Percentiles rank a stretch among this genome's conserved stretches.
Evolutionary conservation across 2,797 vertebrate genomes (phyloP).

Genomic region (Salmo trutta): DNA sequence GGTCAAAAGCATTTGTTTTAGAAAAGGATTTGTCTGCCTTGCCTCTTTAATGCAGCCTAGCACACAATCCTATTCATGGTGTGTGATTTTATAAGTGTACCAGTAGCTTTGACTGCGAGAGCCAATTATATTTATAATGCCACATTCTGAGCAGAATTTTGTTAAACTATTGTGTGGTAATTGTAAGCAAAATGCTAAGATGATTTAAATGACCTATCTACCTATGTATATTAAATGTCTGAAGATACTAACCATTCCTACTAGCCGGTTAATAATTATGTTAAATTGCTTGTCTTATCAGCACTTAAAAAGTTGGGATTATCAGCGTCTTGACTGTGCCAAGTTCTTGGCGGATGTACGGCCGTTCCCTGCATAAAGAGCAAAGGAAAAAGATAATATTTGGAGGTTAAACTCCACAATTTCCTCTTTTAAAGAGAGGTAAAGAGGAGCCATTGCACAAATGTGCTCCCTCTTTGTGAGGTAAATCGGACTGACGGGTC

Average conservation of each 20-base stretch:
- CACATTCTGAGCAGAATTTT: conserved; percentile 92
- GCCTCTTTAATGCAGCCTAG: conserved; percentile 80
- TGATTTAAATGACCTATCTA: conserved; percentile 75
- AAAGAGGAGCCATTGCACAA: conserved; percentile 72
- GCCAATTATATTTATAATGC: conserved; percentile 98
- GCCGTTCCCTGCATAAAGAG: conserved; percentile 73
- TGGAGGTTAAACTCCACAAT: conserved; percentile 81
- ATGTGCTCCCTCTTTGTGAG: conserved; percentile 73
- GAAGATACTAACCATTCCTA: conserved; percentile 78
- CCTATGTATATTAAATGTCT: conserved; percentile 73
- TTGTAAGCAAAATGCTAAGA: conserved; percentile 71
- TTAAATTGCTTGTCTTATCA: conserved; percentile 83
- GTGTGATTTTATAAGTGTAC: conserved; percentile 89
- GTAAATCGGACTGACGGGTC: conserved; percentile 70
- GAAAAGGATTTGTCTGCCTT: conserved; percentile 84
- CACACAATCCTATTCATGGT: conserved; percentile 81
- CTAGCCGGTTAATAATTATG: conserved; percentile 81
- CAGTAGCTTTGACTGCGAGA: conserved; percentile 85
- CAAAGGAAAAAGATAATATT: conserved; percentile 75
- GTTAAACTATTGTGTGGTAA: conserved; percentile 79
- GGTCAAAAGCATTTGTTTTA: conserved; percentile 97
- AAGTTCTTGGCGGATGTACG: conserved; percentile 75
- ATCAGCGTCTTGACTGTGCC: conserved; percentile 75
- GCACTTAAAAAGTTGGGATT: conserved; percentile 80
- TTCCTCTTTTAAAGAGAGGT: conserved; percentile 78